These are phyloP conservation scores for Synergus umbraculus DNA, from an alignment of 2,888 invertebrate species.

Conservation along the genomic window DNA sequence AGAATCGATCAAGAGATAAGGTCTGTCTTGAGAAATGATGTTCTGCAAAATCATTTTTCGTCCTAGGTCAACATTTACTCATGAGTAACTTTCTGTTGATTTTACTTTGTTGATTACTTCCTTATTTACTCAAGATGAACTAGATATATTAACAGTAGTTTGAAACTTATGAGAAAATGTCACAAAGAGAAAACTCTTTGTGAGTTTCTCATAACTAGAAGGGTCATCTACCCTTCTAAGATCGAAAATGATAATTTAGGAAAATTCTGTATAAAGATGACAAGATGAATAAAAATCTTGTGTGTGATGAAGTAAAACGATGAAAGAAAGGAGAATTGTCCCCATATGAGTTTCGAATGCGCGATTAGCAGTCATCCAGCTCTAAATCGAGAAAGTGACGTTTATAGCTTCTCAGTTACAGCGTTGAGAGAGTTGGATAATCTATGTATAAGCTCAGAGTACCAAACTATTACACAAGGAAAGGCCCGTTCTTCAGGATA, in stretches of 20 bases:
- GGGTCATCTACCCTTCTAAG: too few relatives aligned
- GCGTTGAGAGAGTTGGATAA: slow-evolving; percentile 26
- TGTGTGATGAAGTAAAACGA: neutral
- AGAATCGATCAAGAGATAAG: slow-evolving; percentile 24
- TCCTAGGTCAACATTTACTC: neutral
- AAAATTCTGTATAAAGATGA: neutral
- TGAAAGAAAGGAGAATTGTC: neutral
- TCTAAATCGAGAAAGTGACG: slow-evolving; percentile 19
- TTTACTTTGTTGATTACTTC: neutral
- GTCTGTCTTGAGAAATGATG: slow-evolving; percentile 24
- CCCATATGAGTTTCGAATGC: neutral
- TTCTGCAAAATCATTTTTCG: slow-evolving; percentile 10
- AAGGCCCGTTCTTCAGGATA: slow-evolving; percentile 1
- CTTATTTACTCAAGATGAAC: neutral
- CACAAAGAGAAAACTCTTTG: too few relatives aligned
- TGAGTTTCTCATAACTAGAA: too few relatives aligned
- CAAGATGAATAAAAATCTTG: neutral
- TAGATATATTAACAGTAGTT: neutral
- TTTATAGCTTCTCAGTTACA: slow-evolving; percentile 31
- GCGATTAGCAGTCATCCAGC: slow-evolving; percentile 3
- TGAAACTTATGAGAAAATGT: too few relatives aligned
- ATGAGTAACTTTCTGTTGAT: neutral
- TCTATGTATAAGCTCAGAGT: neutral
- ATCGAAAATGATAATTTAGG: neutral
- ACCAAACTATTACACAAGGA: neutral